Evolutionary conservation across 2,888 invertebrate species (phyloP), one percentile per base, ranked within the genome.

Genomic region (Lamproptera curius): DNA sequence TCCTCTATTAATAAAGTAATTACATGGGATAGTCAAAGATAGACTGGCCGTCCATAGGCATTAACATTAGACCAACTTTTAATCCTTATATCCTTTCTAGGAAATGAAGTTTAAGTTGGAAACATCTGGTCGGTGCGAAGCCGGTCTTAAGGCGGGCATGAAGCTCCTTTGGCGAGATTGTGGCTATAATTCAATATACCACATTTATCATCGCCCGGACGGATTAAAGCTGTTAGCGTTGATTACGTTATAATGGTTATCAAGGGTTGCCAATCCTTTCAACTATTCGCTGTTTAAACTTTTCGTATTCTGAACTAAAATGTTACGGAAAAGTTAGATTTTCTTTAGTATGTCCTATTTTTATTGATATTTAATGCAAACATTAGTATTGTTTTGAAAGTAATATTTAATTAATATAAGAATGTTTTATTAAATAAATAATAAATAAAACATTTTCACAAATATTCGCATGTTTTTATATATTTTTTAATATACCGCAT

Each of bases 41-140:
- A 65, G 62, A 64, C 61, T 65, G 58, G 60, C 65, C 65, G 67
- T 65, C 70, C 67, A 61, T 57, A 59, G 60, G 70, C 66, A 72
- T 74, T 58, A 56, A 68, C 66, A 72, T 74, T 58, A 56, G 68
- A 52, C 63, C 61, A 83, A 84, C 78, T 84, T 83, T 80, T 80
- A 83, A 85, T 82, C 81, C 65, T 72, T 75, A 79, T 77, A 78
- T 76, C 76, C 79, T 75, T 72, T 65, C 66, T 73, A 76, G 81
- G 76, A 84, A 85, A 81, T 81, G 70, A 79, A 80, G 79, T 83
- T 80, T 76, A 71, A 76, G 76, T 70, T 73, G 62, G 62, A 63
- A 61, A 65, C 70, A 73, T 74, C 67, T 67, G 65, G 59, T 63
- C 62, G 63, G 59, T 59, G 63, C 62, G 59, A 59, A 63, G 59